Base-by-base conservation (phyloP, 2,888 invertebrate genomes). In the Adineta ricciae region DNA sequence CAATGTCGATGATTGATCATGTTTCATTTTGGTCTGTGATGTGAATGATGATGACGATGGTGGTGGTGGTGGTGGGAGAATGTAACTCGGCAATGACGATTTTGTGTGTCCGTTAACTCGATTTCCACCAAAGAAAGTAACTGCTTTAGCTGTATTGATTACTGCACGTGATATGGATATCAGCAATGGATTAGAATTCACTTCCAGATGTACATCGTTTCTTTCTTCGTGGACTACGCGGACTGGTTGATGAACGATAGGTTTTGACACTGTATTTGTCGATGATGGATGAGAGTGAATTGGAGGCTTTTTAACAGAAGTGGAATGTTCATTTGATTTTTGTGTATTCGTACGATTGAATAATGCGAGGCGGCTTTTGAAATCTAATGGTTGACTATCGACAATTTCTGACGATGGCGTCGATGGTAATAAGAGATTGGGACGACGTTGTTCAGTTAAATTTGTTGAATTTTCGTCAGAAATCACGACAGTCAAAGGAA, bases 281-380 rank as follows among this genome's bases (percentile, higher is more conserved):
- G 41, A 21, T 1, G 41, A 46, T 46, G 11, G 11, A 46, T 11
- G 9, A 21, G 41, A 21, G 11, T 24, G 27, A 64, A 27, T 78
- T 21, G 27, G 19, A 64, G 64, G 4, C 32, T 64, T 64, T 64
- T 64, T 64, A 19, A 64, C 19, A 64, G 32, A 32, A 7, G 32
- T 36, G 1, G 19, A 36, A 64, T 64, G 27, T 64, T 64, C 32
- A 36, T 64, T 64, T 24, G 41, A 41, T 41, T 14, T 7, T 38
- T 38, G 38, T 32, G 32, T 41, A 38, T 78, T 78, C 11, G 78
- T 78, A n/a, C 78, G 78, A 78, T 78, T 78, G n/a, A 78, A 78
- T 78, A 78, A 78, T 24, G 78, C 78, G 38, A 78, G 41, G 14
- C 41, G 78, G n/a, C 78, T 78, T 78, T 78, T 78, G n/a, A 78